phyloP scores from a whole-genome alignment of 2,797 vertebrate species.

The Periophthalmus magnuspinnatus region DNA sequence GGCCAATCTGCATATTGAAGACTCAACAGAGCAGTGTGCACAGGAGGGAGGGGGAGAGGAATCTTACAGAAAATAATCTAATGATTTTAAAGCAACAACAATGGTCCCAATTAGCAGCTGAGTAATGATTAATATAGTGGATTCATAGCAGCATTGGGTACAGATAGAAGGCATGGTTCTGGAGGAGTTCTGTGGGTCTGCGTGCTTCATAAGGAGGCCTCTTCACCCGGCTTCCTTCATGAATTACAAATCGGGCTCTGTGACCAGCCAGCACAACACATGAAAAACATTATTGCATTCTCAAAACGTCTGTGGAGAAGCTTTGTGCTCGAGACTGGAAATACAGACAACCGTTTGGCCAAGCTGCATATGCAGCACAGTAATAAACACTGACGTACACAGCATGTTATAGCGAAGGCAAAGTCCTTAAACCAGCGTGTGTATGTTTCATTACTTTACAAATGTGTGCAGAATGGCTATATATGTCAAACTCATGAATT shows the following conservation, averaged over 20 bases:
- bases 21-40: conserved; percentile 61
- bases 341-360: conserved; percentile 45
- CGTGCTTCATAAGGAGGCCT: conserved; percentile 76
- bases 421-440: neutral
- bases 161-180: conserved; percentile 41
- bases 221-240: conserved; percentile 81
- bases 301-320: conserved; percentile 62
- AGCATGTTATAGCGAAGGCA: neutral
- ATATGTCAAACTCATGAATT: neutral
- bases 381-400: neutral
- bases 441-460: too few species aligned
- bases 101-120: conserved; percentile 53
- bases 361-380: conserved; percentile 25
- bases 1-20: conserved; percentile 77
- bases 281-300: conserved; percentile 78
- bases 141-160: conserved; percentile 49
- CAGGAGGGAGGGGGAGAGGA: conserved; percentile 4
- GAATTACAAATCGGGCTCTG: conserved; percentile 78
- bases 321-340: conserved; percentile 53
- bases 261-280: conserved; percentile 75
- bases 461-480: too few species aligned
- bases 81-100: conserved; percentile 59
- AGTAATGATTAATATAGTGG: conserved; percentile 38
- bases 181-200: conserved; percentile 37
- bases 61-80: conserved; percentile 31